These are phyloP conservation scores for Prosopocoilus inquinatus DNA, from an alignment of 2,888 invertebrate species.

Conservation along the genomic window DNA sequence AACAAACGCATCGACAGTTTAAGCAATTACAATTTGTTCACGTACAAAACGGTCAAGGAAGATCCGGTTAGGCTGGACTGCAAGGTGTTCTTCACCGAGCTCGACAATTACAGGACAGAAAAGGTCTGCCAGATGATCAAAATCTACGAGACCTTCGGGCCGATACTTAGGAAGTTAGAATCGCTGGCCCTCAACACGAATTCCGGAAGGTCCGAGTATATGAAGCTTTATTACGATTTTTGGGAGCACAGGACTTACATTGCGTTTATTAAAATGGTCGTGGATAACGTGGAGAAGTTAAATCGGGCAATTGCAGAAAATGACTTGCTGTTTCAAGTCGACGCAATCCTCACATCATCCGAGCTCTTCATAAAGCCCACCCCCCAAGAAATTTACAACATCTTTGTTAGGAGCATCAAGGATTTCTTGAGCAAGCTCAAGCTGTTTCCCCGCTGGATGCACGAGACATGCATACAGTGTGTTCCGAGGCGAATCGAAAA, in stretches of 20 bases:
- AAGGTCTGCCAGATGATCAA: slow-evolving; percentile 66
- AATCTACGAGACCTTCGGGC: slow-evolving; percentile 77
- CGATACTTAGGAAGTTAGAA: slow-evolving; percentile 82
- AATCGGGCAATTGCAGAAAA: slow-evolving; percentile 54
- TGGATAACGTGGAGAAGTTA: slow-evolving; percentile 70
- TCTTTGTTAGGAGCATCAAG: slow-evolving; percentile 69
- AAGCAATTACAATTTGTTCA: slow-evolving; percentile 60
- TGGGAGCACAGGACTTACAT: slow-evolving; percentile 82
- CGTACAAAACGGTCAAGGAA: slow-evolving; percentile 38
- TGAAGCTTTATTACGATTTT: slow-evolving; percentile 73
- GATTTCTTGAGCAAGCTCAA: slow-evolving; percentile 76
- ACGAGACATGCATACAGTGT: slow-evolving; percentile 74
- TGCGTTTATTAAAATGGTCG: slow-evolving; percentile 63
- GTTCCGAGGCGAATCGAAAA: slow-evolving; percentile 60
- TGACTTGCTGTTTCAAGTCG: slow-evolving; percentile 74
- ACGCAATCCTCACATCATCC: slow-evolving; percentile 70
- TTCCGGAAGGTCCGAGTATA: slow-evolving; percentile 69
- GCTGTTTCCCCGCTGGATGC: slow-evolving; percentile 82
- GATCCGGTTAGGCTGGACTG: slow-evolving; percentile 37
- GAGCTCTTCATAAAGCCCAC: slow-evolving; percentile 77
- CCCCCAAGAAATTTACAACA: slow-evolving; percentile 73
- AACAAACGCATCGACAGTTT: slow-evolving; percentile 58
- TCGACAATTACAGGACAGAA: slow-evolving; percentile 67
- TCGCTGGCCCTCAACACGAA: slow-evolving; percentile 77
- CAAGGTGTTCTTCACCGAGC: slow-evolving; percentile 68